Percentiles rank a stretch among this genome's conserved stretches.
Evolutionary conservation across 2,888 invertebrate genomes (phyloP).

Genomic region (Dynastes maya): DNA sequence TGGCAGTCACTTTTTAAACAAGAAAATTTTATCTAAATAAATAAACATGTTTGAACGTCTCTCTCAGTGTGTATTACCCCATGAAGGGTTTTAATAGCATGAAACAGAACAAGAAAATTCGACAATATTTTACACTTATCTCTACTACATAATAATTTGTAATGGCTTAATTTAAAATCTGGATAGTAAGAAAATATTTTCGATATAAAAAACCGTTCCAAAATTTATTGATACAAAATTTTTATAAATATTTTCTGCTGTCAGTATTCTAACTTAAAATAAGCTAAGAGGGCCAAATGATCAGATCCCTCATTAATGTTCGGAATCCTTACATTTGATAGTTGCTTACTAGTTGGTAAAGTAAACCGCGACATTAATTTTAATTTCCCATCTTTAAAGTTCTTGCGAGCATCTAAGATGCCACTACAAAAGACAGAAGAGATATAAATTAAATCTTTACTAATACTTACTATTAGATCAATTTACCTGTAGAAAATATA

Average conservation of each 20-base stretch:
- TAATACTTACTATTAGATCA: not conserved
- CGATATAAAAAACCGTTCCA: constrained; percentile 32
- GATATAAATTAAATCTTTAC: not conserved
- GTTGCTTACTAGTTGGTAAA: constrained; percentile 74
- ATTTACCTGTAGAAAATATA: constrained; percentile 89
- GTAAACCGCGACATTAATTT: constrained; percentile 77
- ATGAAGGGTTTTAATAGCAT: not conserved
- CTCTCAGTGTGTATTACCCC: not conserved
- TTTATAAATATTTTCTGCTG: constrained; percentile 12
- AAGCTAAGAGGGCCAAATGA: constrained; percentile 86
- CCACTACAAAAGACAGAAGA: constrained; percentile 58
- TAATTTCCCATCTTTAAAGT: constrained; percentile 70
- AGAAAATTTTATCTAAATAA: too few relatives aligned
- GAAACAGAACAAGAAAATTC: not conserved
- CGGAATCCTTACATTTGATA: constrained; percentile 78
- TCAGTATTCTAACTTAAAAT: constrained; percentile 75
- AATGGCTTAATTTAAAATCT: constrained; percentile 2
- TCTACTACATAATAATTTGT: constrained; percentile 8
- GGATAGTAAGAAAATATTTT: constrained; percentile 37
- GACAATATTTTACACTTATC: not conserved
- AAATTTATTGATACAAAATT: constrained; percentile 22
- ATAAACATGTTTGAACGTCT: too few relatives aligned
- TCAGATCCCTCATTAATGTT: constrained; percentile 85
- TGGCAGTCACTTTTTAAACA: too few relatives aligned
- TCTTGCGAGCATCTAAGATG: constrained; percentile 55